Conservation (phyloP, 2,888 invertebrate species). For the Odontocolon sp. region DNA sequence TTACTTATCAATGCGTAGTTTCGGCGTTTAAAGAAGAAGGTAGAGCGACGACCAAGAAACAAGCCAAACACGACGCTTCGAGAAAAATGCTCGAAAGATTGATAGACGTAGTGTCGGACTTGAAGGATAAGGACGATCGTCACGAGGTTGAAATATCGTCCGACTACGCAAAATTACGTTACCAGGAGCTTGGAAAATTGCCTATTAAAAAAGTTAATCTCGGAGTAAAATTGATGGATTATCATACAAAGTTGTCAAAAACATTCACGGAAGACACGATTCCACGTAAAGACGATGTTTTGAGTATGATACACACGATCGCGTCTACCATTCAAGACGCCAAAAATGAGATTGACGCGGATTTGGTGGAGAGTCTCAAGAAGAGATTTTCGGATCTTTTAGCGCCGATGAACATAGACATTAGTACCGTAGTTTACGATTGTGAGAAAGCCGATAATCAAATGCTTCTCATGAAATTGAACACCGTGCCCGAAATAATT, state of each 20-base stretch:
- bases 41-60: conserved; percentile 85
- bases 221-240: conserved; percentile 73
- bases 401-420: conserved; percentile 55
- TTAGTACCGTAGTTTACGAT: conserved; percentile 5
- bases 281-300: conserved; percentile 55
- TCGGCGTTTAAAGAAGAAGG: conserved; percentile 83
- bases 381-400: conserved; percentile 46
- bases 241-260: conserved; percentile 67
- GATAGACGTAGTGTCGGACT: conserved; percentile 65
- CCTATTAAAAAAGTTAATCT: conserved; percentile 68
- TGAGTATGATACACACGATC: conserved; percentile 18
- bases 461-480: conserved; percentile 61
- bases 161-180: conserved; percentile 44
- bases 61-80: conserved; percentile 85
- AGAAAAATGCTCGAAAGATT: conserved; percentile 77
- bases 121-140: conserved; percentile 1
- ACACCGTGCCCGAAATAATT: conserved; percentile 66
- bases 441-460: not conserved
- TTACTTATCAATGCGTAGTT: conserved; percentile 84
- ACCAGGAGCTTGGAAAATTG: conserved; percentile 52
- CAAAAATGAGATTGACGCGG: not conserved
- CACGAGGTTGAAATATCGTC: not conserved
- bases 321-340: not conserved
- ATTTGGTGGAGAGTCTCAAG: conserved; percentile 30
- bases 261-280: conserved; percentile 57